Base-by-base conservation (phyloP, 2,113 vertebrate genomes). In the Propithecus coquereli region DNA sequence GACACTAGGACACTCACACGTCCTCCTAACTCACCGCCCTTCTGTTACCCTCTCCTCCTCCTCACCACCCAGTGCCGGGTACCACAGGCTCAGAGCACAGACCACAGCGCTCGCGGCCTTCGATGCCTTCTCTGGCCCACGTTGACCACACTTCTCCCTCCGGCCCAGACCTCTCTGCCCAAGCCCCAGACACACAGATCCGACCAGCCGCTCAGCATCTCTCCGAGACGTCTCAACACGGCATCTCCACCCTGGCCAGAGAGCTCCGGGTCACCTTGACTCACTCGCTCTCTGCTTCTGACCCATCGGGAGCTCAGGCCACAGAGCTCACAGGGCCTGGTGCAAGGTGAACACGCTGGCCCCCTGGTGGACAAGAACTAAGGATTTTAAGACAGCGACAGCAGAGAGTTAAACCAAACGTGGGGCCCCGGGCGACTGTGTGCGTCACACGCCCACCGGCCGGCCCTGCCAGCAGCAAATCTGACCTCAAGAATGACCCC, bases 301-400 rank as follows among this genome's bases (percentile, higher is more conserved):
- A n/a, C 11, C 80, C 9, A 2, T 6, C 1, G 0, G 12, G 43
- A 57, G 32, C 20, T 52, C 43, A 6, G 25, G 14, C 57, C 65
- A 9, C 4, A 5, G 5, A 0, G 32, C 40, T 12, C 16, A 20
- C 0, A 0, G 70, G 50, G 20, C 43, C 32, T 2, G 1, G 11
- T 20, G 34, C 66, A 37, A 52, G 18, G 40, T 0, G 32, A 61
- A 70, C 25, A 0, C 2, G 20, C n/a, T 0, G 0, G 11, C 12
- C 13, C 50, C 25, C 37, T 18, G 32, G 1, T 34, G 6, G 9
- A 40, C 20, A 61, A 25, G 0, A 0, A 5, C 1, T 0, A 11
- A 91, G 52, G 34, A 11, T 43, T 11, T 74, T 32, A 65, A 47
- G 90, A 59, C 8, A 0, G 81, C 12, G 1, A 34, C 5, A 37